phyloP scores from a whole-genome alignment of 1,140 invertebrate species.

The Tetramorium simillimum region DNA sequence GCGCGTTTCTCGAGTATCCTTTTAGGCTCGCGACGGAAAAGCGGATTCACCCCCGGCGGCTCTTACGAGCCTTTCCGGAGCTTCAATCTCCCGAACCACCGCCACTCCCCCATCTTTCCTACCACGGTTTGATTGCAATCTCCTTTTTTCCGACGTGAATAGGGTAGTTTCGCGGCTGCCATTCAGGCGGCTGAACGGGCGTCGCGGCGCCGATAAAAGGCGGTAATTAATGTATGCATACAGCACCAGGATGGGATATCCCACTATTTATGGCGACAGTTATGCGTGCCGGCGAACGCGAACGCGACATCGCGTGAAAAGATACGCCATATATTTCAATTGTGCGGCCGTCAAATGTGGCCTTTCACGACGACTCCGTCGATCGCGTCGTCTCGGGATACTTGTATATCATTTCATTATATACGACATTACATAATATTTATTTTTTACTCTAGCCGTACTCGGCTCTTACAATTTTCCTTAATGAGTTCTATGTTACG shows the following conservation, averaged over 20 bases:
- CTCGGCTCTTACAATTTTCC: background rate
- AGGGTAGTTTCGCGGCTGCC: conserved; percentile 35
- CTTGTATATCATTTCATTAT: background rate
- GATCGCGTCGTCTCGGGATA: background rate
- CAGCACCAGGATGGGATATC: background rate
- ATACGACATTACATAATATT: background rate
- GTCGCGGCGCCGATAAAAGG: conserved; percentile 26
- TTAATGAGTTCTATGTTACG: background rate
- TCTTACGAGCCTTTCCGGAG: conserved; percentile 3
- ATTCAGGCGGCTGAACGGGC: conserved; percentile 28
- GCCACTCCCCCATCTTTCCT: background rate
- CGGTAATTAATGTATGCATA: conserved; percentile 38
- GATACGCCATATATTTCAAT: conserved; percentile 2
- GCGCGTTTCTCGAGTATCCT: background rate
- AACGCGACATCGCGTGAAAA: background rate
- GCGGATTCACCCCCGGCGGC: conserved; percentile 1
- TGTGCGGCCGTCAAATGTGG: background rate
- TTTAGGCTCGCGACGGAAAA: background rate
- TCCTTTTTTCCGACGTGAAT: conserved; percentile 39
- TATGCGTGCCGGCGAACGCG: background rate
- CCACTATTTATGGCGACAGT: conserved; percentile 31
- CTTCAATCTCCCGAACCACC: conserved; percentile 29
- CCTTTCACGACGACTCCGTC: background rate
- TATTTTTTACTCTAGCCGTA: background rate
- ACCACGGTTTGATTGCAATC: conserved; percentile 32